These are phyloP conservation scores for Graptemys geographica DNA, from an alignment of 2,797 vertebrate species.

Conservation along the genomic window DNA sequence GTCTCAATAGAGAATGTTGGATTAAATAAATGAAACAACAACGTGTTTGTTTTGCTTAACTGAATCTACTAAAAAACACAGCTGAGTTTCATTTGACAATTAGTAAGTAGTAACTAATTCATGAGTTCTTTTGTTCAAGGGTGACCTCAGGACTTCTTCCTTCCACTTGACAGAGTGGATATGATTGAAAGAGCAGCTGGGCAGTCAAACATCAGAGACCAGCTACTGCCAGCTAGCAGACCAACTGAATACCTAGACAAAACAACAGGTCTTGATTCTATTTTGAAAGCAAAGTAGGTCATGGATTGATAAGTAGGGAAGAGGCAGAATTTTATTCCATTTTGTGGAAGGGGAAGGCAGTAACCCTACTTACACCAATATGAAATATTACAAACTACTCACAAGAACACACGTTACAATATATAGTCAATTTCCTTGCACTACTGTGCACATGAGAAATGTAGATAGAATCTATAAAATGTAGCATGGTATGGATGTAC, in stretches of 20 bases:
- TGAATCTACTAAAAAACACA: not conserved
- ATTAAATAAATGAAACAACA: not conserved
- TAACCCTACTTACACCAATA: constrained; percentile 26
- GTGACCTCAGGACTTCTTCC: not conserved
- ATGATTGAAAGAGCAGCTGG: constrained; percentile 9
- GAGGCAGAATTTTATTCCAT: not conserved
- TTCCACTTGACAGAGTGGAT: constrained; percentile 5
- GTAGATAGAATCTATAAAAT: not conserved
- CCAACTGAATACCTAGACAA: not conserved
- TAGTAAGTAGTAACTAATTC: not conserved
- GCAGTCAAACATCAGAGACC: constrained; percentile 4
- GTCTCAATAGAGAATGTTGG: not conserved
- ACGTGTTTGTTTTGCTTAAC: not conserved
- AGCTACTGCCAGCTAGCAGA: not conserved
- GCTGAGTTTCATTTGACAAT: not conserved
- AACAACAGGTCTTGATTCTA: not conserved
- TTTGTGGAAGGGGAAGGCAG: constrained; percentile 25
- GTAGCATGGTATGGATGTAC: not conserved
- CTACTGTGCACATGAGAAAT: not conserved
- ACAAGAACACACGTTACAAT: constrained; percentile 6
- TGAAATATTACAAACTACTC: constrained; percentile 4
- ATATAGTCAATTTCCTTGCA: constrained; percentile 25
- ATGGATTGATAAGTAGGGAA: constrained; percentile 15
- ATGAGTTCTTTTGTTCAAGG: not conserved
- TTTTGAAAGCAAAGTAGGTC: constrained; percentile 19